A percentile compares a stretch with the other conserved stretches of the same genome.
These are phyloP conservation scores for Cataglyphis rosenhaueri DNA, from an alignment of 2,888 invertebrate genomes.

Conservation along the genomic window DNA sequence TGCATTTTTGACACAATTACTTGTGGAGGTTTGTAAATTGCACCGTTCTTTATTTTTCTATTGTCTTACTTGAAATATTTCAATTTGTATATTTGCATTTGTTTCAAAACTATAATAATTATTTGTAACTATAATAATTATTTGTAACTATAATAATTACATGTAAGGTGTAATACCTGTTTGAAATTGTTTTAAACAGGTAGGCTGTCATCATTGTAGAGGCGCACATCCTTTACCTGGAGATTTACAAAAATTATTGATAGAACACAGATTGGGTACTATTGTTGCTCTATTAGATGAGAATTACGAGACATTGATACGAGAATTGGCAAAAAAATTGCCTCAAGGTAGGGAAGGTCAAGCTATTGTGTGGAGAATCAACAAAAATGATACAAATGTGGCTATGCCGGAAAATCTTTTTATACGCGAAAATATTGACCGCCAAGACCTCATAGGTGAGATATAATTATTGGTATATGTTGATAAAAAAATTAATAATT, in stretches of 20 bases:
- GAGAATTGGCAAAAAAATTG: slow-evolving; percentile 76
- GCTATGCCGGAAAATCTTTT: slow-evolving; percentile 79
- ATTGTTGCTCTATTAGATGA: slow-evolving; percentile 79
- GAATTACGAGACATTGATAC: slow-evolving; percentile 72
- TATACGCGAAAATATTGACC: slow-evolving; percentile 75
- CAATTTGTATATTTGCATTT: neutral
- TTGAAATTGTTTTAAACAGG: slow-evolving; percentile 66
- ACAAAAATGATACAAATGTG: slow-evolving; percentile 61
- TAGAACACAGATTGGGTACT: slow-evolving; percentile 80
- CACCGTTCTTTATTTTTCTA: neutral
- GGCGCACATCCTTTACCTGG: slow-evolving; percentile 78
- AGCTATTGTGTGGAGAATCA: slow-evolving; percentile 80
- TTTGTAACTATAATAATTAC: neutral
- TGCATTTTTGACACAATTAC: slow-evolving; percentile 78
- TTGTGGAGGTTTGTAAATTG: slow-evolving; percentile 78
- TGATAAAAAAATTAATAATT: neutral
- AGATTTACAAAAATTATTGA: slow-evolving; percentile 78
- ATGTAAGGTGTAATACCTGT: neutral
- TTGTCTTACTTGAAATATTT: neutral
- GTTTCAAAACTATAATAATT: too few relatives aligned
- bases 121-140: neutral
- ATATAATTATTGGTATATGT: slow-evolving; percentile 31
- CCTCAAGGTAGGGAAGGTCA: slow-evolving; percentile 81
- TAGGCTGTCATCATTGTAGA: slow-evolving; percentile 84
- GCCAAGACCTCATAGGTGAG: slow-evolving; percentile 83